Conservation (phyloP, 2,797 vertebrate genomes). For the Tangara arthus region DNA sequence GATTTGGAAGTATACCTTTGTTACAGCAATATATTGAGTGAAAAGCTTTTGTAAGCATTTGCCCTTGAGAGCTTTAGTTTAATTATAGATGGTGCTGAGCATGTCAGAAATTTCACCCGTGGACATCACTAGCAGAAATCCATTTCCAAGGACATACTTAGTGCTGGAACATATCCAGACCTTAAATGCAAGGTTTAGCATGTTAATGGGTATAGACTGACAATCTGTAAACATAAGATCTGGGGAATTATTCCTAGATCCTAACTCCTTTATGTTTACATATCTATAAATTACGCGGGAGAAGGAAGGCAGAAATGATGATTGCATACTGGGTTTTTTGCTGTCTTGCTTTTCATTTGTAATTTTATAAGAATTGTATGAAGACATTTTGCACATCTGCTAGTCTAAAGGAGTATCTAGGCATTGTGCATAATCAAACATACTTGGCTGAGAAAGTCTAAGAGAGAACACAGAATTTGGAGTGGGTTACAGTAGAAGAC, state of each 20-base stretch:
- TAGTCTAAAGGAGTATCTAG: not conserved
- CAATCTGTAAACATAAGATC: slow-evolving; percentile 21
- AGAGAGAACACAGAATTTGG: not conserved
- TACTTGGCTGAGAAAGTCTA: not conserved
- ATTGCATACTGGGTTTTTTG: not conserved
- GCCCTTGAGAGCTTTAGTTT: slow-evolving; percentile 35
- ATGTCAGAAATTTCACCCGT: slow-evolving; percentile 11
- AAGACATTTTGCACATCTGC: not conserved
- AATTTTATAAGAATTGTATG: not conserved
- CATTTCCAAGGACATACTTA: slow-evolving; percentile 18
- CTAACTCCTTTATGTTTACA: slow-evolving; percentile 2
- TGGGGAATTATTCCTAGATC: slow-evolving; percentile 25
- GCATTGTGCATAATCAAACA: not conserved
- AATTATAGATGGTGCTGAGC: slow-evolving; percentile 32
- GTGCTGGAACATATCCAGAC: slow-evolving; percentile 5
- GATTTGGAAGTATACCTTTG: not conserved
- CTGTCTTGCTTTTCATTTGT: not conserved
- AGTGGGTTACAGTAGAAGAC: not conserved
- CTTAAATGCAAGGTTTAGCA: slow-evolving; percentile 24
- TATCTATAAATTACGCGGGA: not conserved
- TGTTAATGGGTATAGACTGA: slow-evolving; percentile 39
- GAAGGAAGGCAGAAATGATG: not conserved
- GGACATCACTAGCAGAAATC: not conserved
- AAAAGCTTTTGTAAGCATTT: not conserved
- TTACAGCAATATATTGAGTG: not conserved